Evolutionary conservation across 2,113 vertebrate species (phyloP).

Genomic region (Rattus rattus): DNA sequence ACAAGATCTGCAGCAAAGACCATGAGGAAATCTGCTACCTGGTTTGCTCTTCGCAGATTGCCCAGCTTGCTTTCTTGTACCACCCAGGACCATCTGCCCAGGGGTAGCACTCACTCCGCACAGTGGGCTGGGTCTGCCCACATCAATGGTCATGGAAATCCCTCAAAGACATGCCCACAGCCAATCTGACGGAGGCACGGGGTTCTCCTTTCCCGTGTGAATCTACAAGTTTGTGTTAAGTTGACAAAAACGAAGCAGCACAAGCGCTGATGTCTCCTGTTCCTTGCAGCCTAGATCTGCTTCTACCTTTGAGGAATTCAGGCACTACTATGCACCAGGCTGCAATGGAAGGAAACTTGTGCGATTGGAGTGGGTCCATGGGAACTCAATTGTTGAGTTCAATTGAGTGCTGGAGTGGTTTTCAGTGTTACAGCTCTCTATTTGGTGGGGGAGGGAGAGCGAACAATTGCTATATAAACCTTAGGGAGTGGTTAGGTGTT

Average conservation of each 20-base stretch:
- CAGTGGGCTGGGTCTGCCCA: too few species aligned
- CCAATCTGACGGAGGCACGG: neutral
- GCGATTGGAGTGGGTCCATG: too few species aligned
- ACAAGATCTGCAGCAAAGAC: neutral
- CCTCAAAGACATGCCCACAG: neutral
- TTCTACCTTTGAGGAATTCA: too few species aligned
- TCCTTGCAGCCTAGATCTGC: neutral
- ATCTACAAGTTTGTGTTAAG: neutral
- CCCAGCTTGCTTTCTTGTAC: neutral
- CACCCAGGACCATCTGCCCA: neutral
- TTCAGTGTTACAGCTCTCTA: too few species aligned
- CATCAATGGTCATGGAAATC: neutral
- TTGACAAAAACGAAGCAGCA: neutral
- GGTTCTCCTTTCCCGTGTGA: neutral
- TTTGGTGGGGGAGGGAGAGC: too few species aligned
- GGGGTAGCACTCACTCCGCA: neutral
- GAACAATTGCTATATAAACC: too few species aligned
- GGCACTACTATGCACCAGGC: too few species aligned
- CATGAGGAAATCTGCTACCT: too few species aligned
- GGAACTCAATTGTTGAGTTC: too few species aligned
- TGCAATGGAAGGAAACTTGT: too few species aligned
- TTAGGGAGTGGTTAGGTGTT: too few species aligned
- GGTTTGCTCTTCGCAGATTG: neutral
- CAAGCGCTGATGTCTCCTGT: neutral
- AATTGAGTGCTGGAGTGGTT: too few species aligned